A percentile compares a stretch with the other conserved stretches of the same genome.
phyloP scores from a whole-genome alignment of 2,888 invertebrate genomes.

The Limnephilus marmoratus region DNA sequence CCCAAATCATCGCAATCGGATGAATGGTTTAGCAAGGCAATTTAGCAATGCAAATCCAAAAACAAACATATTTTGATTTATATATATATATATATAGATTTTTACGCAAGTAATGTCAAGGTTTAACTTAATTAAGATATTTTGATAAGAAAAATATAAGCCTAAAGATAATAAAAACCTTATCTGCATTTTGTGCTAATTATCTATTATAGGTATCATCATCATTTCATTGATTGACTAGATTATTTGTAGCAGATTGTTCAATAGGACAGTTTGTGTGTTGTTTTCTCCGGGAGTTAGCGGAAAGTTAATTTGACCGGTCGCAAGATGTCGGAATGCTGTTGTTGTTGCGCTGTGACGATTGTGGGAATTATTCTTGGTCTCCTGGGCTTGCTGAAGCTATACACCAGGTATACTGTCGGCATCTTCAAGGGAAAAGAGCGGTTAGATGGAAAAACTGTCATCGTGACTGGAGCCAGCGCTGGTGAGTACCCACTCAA shows the following conservation, averaged over 20 bases:
- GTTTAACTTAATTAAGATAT: too few relatives aligned
- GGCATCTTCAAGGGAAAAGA: conserved; percentile 58
- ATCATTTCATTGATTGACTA: neutral
- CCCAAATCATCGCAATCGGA: too few relatives aligned
- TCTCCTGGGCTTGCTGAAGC: conserved; percentile 26
- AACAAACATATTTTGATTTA: too few relatives aligned
- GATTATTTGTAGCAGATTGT: neutral
- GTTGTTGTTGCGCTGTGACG: neutral
- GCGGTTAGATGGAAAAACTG: conserved; percentile 70
- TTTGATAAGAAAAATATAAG: neutral
- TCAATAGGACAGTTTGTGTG: neutral
- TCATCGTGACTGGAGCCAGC: conserved; percentile 68
- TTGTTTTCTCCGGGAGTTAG: neutral
- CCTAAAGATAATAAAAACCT: neutral
- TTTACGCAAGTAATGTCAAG: neutral
- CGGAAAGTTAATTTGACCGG: neutral
- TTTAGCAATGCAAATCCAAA: too few relatives aligned
- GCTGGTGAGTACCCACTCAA: conserved; percentile 66
- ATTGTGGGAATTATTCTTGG: neutral
- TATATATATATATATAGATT: too few relatives aligned
- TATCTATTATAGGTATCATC: neutral
- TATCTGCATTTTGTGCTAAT: neutral
- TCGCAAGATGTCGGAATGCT: neutral
- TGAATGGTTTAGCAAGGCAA: too few relatives aligned
- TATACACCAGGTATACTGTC: conserved; percentile 45